Evolutionary conservation across 2,888 invertebrate species (phyloP), one percentile per base, ranked within the genome.

Genomic region (Nomada goodeniana): DNA sequence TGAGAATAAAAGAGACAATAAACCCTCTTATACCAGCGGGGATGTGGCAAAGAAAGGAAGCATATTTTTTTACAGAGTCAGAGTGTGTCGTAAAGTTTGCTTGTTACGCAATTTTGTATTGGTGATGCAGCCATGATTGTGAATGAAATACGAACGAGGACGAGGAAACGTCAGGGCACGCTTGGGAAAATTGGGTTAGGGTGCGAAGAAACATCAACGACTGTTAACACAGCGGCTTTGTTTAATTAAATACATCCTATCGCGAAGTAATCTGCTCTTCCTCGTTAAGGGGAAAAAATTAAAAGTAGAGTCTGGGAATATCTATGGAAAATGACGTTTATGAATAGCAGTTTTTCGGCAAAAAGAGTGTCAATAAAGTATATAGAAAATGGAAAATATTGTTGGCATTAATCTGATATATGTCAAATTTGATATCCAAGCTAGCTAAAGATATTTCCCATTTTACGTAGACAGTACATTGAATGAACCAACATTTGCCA

Each of bases 91-190:
- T 73, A 60, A 81, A 77, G 70, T 83, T 81, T 77, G 65, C 81
- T 83, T 77, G 81, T 81, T 83, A 77, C 57, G 70, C 76, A 73
- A 76, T 67, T 65, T 65, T 53, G 70, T 67, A 73, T 73, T 55
- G 60, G 47, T 44, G 20, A 59, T 23, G 64, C 57, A 57, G 69
- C 23, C 36, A 26, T 29, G 61, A 26, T 42, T 15, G 59, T 57
- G 67, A 82, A 76, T 76, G 72, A 82, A 81, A 76, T 50, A 69
- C 55, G 65, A 61, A 52, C 57, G 18, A 20, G 23, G 9, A 36
- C 23, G 42, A 7, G 36, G 44, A 76, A 70, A 50, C 42, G 23
- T 69, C 26, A 20, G 13, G 1, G 23, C 2, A 42, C 23, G 23
- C 7, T 42, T n/a, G 0, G 10, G 15, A 23, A 23, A 55, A 55